phyloP scores from a whole-genome alignment of 2,797 vertebrate species.

The Jordanella pulchra region DNA sequence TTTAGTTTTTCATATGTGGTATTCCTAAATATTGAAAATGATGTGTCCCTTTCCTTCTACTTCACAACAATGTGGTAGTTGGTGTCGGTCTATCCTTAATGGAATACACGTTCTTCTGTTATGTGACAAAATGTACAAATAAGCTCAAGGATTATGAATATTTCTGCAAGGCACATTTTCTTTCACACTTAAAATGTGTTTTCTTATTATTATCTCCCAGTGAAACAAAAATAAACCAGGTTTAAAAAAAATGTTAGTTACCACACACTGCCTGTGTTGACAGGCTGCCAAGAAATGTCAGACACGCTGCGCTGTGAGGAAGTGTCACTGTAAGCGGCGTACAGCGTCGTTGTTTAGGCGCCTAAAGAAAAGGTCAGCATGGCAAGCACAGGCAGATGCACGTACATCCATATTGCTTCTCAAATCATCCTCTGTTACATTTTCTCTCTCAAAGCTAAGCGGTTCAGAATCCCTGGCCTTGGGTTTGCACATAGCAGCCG shows the following conservation, averaged over 20 bases:
- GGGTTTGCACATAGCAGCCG: slow-evolving; percentile 39
- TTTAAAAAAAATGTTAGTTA: slow-evolving; percentile 23
- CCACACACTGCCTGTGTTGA: slow-evolving; percentile 46
- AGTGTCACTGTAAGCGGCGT: slow-evolving; percentile 20
- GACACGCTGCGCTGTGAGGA: slow-evolving; percentile 46
- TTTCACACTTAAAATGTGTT: neutral
- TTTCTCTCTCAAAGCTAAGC: slow-evolving; percentile 13
- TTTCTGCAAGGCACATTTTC: neutral
- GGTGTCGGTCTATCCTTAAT: neutral
- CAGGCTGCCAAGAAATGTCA: slow-evolving; percentile 56
- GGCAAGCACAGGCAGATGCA: slow-evolving; percentile 48
- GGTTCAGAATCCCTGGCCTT: slow-evolving; percentile 18
- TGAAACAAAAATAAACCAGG: slow-evolving; percentile 24
- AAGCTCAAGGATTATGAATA: neutral
- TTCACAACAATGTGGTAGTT: neutral
- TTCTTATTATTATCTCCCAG: slow-evolving; percentile 7
- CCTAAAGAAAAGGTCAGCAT: slow-evolving; percentile 46
- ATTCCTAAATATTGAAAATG: neutral
- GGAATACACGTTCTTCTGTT: neutral
- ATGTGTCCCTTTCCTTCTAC: neutral
- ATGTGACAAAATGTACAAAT: neutral
- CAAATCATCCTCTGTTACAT: slow-evolving; percentile 30
- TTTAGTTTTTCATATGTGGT: neutral
- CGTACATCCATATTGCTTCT: slow-evolving; percentile 25
- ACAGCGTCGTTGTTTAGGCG: slow-evolving; percentile 30